These are phyloP conservation scores for Nemurella pictetii DNA, from an alignment of 2,888 invertebrate species.

Conservation along the genomic window DNA sequence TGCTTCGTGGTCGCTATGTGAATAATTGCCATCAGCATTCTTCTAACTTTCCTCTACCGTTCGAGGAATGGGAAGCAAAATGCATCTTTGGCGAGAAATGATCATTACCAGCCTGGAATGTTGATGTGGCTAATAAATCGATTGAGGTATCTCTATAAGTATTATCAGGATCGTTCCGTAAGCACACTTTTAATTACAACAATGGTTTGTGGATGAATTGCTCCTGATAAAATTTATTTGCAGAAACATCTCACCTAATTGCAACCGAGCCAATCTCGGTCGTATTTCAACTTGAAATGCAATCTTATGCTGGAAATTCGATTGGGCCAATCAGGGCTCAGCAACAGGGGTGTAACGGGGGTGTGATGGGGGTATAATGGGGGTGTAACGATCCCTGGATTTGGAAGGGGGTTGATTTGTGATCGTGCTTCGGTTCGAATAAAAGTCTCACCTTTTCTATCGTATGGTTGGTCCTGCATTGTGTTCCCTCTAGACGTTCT, in stretches of 20 bases:
- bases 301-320: background rate
- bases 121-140: no score
- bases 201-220: no score
- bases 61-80: no score
- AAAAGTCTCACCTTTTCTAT: conserved; percentile 19
- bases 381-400: background rate
- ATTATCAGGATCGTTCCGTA: no score
- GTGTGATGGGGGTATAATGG: background rate
- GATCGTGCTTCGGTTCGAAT: background rate
- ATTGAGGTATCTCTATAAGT: no score
- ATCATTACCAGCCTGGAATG: no score
- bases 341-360: conserved; percentile 1
- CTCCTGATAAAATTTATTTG: background rate
- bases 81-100: no score
- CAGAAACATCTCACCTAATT: background rate
- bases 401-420: conserved; percentile 21
- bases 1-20: no score
- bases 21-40: no score
- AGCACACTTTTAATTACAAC: no score
- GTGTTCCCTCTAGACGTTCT: background rate
- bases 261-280: background rate
- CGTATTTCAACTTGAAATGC: background rate
- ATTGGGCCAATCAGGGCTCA: background rate
- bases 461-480: background rate
- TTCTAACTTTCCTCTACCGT: no score